Conservation (phyloP, 2,113 vertebrate species). For the Elephantulus edwardii region DNA sequence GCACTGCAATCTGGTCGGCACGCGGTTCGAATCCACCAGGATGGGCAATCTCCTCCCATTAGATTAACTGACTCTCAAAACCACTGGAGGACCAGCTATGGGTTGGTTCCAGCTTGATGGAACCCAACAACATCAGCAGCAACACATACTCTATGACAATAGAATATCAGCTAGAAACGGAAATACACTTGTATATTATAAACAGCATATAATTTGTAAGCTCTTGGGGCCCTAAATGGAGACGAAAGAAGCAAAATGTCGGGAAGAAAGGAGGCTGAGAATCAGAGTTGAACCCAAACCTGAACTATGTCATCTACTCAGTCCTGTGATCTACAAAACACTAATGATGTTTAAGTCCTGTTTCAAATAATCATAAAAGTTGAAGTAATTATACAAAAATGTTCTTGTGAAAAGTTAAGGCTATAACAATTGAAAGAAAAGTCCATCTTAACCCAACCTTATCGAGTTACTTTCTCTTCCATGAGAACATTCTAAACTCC, state of each 20-base stretch:
- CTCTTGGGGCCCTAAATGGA: not conserved
- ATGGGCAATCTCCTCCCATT: too few relatives aligned
- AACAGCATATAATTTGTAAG: not conserved
- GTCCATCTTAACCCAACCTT: not conserved
- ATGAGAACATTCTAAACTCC: not conserved
- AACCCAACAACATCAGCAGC: too few relatives aligned
- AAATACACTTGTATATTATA: too few relatives aligned
- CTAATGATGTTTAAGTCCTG: not conserved
- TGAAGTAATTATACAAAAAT: not conserved
- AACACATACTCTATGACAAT: too few relatives aligned
- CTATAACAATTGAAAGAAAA: not conserved
- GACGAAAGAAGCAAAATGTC: not conserved
- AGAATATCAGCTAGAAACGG: too few relatives aligned
- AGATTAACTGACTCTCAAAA: too few relatives aligned
- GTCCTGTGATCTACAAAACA: not conserved
- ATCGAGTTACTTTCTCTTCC: not conserved
- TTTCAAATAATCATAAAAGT: slow-evolving; percentile 18
- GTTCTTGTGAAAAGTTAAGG: not conserved
- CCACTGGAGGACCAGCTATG: too few relatives aligned
- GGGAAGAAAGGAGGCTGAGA: not conserved
- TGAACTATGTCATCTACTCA: not conserved
- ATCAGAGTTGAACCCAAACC: not conserved
- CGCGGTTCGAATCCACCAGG: too few relatives aligned
- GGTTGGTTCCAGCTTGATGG: too few relatives aligned
- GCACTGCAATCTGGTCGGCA: too few relatives aligned